phyloP scores from a whole-genome alignment of 2,113 vertebrate species.

The Brachypteracias leptosomus region DNA sequence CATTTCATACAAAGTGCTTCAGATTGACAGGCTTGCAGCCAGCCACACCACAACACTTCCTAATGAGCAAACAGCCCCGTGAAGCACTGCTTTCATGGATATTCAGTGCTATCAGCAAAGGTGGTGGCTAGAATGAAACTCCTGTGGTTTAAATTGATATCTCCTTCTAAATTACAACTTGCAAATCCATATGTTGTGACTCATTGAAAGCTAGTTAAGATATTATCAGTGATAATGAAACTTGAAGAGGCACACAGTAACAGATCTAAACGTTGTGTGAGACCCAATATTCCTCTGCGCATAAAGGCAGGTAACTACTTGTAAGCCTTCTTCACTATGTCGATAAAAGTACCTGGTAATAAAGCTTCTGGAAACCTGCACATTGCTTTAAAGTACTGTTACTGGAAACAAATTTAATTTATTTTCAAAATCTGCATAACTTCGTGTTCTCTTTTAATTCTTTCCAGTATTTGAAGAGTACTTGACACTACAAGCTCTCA shows the following conservation, averaged over 20 bases:
- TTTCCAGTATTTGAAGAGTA: background rate
- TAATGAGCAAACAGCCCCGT: rapidly evolving
- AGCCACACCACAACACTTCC: background rate
- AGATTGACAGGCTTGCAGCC: background rate
- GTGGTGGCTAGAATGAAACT: background rate
- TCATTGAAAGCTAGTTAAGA: background rate
- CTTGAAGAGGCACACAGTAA: background rate
- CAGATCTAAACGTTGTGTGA: background rate
- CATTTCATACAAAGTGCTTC: background rate
- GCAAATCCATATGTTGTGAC: background rate
- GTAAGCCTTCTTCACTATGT: background rate
- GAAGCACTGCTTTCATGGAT: rapidly evolving
- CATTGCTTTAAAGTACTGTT: background rate
- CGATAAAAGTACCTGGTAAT: background rate
- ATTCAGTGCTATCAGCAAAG: background rate
- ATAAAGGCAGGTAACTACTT: background rate
- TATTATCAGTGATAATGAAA: background rate
- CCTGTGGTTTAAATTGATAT: background rate
- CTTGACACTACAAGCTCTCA: background rate
- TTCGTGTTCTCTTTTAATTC: background rate
- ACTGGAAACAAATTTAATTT: background rate
- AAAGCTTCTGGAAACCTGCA: background rate
- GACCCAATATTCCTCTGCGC: background rate
- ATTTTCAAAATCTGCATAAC: background rate
- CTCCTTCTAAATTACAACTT: background rate